Percentiles rank a stretch among this genome's conserved stretches.
phyloP scores from a whole-genome alignment of 2,888 invertebrate species.

The Caenorhabditis uteleia region DNA sequence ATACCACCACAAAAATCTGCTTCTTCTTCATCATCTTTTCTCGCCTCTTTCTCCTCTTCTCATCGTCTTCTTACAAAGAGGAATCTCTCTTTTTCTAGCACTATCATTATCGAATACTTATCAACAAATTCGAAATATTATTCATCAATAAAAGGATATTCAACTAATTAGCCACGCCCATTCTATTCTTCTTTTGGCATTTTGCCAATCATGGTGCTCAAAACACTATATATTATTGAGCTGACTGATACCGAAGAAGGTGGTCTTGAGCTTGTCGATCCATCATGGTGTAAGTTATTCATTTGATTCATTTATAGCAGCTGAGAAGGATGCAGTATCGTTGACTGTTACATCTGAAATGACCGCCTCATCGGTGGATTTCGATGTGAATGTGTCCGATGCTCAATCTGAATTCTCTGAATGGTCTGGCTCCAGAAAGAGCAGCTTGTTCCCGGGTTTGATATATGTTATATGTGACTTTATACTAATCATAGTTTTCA shows the following conservation, averaged over 20 bases:
- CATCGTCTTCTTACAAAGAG: background rate
- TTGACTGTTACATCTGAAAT: conserved; percentile 50
- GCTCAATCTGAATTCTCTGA: conserved; percentile 67
- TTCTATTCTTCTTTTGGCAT: too few species aligned
- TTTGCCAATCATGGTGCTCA: conserved; percentile 62
- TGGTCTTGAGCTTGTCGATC: conserved; percentile 69
- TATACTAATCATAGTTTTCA: too few species aligned
- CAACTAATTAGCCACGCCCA: background rate
- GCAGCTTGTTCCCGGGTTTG: conserved; percentile 55
- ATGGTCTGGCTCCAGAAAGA: conserved; percentile 63
- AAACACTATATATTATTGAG: conserved; percentile 67
- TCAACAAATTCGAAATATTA: background rate
- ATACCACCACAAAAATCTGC: background rate
- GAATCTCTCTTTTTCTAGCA: background rate
- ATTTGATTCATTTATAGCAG: conserved; percentile 51
- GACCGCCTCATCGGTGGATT: conserved; percentile 49
- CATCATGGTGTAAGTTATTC: conserved; percentile 68
- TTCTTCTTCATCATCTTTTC: background rate
- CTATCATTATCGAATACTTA: background rate
- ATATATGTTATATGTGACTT: conserved; percentile 1
- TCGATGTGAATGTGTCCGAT: conserved; percentile 58
- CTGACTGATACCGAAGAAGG: conserved; percentile 68
- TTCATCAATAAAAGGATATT: too few species aligned
- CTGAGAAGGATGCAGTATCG: conserved; percentile 53
- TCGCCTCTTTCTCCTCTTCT: conserved; percentile 2